These are phyloP conservation scores for Aproaerema taeniolella DNA, from an alignment of 2,888 invertebrate genomes.

Conservation along the genomic window DNA sequence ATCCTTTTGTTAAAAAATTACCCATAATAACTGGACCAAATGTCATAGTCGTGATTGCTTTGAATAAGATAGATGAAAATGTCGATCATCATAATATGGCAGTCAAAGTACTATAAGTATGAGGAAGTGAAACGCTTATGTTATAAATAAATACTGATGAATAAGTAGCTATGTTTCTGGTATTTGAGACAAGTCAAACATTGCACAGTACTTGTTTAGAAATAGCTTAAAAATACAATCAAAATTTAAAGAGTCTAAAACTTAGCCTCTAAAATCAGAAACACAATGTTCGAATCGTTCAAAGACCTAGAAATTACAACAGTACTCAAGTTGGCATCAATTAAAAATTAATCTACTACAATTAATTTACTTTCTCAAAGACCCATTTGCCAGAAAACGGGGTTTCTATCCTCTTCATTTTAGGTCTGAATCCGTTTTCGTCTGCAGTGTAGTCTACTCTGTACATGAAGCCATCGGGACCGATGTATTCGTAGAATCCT, in stretches of 20 bases:
- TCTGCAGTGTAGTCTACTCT: conserved; percentile 73
- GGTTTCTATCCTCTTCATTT: conserved; percentile 63
- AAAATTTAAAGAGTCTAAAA: no score
- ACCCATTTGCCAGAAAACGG: conserved; percentile 72
- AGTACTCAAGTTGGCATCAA: neutral
- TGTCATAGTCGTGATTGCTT: conserved; percentile 51
- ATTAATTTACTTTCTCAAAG: conserved; percentile 60
- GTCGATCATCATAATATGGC: conserved; percentile 30
- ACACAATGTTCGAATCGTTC: no score
- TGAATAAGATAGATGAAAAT: conserved; percentile 35
- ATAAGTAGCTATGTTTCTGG: conserved; percentile 14
- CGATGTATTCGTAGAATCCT: conserved; percentile 74
- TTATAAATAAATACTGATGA: conserved; percentile 16
- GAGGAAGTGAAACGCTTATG: conserved; percentile 14
- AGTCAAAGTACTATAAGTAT: neutral
- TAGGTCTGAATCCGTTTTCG: conserved; percentile 70
- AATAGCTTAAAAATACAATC: no score
- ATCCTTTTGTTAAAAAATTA: neutral
- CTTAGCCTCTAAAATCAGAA: no score
- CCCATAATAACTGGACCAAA: conserved; percentile 28
- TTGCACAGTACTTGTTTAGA: neutral
- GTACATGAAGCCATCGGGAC: conserved; percentile 73
- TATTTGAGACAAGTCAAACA: conserved; percentile 13
- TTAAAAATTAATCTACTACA: conserved; percentile 1
- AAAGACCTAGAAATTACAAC: no score